Base-by-base conservation (phyloP, 2,888 invertebrate genomes). In the Amblyteles armatorius region DNA sequence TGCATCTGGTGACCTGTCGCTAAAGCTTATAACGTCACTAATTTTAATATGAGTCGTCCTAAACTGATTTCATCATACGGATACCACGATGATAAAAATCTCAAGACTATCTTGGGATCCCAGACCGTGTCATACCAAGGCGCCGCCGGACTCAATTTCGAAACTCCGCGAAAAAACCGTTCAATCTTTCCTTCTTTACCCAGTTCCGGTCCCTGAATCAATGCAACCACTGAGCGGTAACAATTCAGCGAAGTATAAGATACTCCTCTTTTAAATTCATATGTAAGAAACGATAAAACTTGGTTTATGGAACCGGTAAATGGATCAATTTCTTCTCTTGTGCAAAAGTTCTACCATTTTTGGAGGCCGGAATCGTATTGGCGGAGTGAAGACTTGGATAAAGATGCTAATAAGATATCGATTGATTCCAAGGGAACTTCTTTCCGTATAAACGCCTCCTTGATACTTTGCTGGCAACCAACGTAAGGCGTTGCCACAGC, bases 1-100 rank as follows among this genome's bases (percentile, higher is more conserved):
- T 88, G 88, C 3, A 83, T 36, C 33, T 84, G 73, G 29, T 86
- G 86, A 0, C 85, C 86, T 6, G 86, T 86, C 0, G 29, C 73
- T 19, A 88, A 71, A 0, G 88, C 81, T 13, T 87, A 29, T 11
- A 88, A 33, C 0, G 83, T 79, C 0, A 57, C 68, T 13, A 82
- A 4, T 16, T 86, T 87, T 3, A 74, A 29, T 13, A 86, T 78
- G 0, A 88, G 48, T 29, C 71, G 19, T 60, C 79, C 60, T n/a
- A 26, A 85, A 44, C 3, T 29, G 16, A 87, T 33, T 0, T 73
- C 33, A 11, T 87, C 84, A 4, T 82, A 22, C 4, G 86, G 87
- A 50, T 40, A 77, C 67, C 69, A 82, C 1, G 22, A 52, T 9
- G 77, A 29, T 26, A 87, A 1, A n/a, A 68, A 55, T 3, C 26